Percentiles rank a stretch among this genome's conserved stretches.
Conservation (phyloP, 2,888 invertebrate species). For the Gnatocerus cornutus region DNA sequence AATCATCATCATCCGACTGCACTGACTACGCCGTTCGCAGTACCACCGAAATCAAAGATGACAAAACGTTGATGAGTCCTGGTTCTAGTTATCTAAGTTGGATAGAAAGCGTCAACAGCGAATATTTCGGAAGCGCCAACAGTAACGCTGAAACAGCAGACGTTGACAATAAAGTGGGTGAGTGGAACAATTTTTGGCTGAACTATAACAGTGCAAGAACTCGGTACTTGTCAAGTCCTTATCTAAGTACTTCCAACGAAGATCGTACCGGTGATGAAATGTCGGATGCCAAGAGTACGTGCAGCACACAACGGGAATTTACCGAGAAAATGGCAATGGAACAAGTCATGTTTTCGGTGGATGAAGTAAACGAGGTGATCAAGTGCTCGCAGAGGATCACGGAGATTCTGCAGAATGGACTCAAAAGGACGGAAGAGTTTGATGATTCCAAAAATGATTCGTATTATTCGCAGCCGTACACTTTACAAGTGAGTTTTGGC, state of each 20-base stretch:
- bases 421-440: conserved; percentile 64
- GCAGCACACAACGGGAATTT: conserved; percentile 67
- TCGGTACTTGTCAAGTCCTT: conserved; percentile 64
- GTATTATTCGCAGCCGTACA: conserved; percentile 64
- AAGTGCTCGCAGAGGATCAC: conserved; percentile 67
- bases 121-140: conserved; percentile 63
- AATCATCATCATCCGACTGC: conserved; percentile 65
- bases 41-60: conserved; percentile 57
- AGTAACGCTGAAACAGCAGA: conserved; percentile 55
- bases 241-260: conserved; percentile 61
- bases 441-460: conserved; percentile 66
- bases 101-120: conserved; percentile 69
- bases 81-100: conserved; percentile 69
- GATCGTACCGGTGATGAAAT: conserved; percentile 63
- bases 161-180: conserved; percentile 67
- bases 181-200: conserved; percentile 72
- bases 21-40: conserved; percentile 65
- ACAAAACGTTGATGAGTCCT: conserved; percentile 64
- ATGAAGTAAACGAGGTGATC: conserved; percentile 67
- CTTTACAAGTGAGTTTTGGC: conserved; percentile 57
- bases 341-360: conserved; percentile 63
- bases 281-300: conserved; percentile 67
- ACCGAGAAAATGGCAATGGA: conserved; percentile 64
- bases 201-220: conserved; percentile 69
- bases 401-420: conserved; percentile 68